These are phyloP conservation scores for Scaptomyza polygonia DNA, from an alignment of 2,888 invertebrate species.

Conservation along the genomic window DNA sequence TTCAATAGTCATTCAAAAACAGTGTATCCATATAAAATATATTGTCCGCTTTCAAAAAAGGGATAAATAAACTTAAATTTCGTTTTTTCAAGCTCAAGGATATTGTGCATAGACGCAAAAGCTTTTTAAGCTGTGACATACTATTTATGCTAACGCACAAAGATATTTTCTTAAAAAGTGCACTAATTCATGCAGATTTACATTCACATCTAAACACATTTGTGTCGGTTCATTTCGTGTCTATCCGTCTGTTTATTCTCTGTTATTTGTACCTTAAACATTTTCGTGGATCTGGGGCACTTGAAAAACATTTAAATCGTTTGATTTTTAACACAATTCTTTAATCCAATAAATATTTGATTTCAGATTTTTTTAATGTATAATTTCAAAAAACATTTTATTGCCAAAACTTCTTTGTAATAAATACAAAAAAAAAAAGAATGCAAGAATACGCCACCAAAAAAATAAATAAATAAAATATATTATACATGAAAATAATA, in stretches of 20 bases:
- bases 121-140: not conserved
- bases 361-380: constrained; percentile 85
- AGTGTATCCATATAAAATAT: not conserved
- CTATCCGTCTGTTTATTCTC: constrained; percentile 5
- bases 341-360: constrained; percentile 83
- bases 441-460: constrained; percentile 64
- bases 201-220: not conserved
- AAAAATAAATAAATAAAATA: constrained; percentile 37
- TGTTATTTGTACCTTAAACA: not conserved
- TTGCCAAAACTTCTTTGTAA: constrained; percentile 82
- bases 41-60: constrained; percentile 20
- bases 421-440: constrained; percentile 69
- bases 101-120: no score
- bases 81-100: no score
- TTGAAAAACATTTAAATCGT: constrained; percentile 30
- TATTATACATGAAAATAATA: constrained; percentile 58
- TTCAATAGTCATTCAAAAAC: not conserved
- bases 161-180: not conserved
- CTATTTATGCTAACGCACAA: not conserved
- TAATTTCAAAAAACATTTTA: constrained; percentile 85
- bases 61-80: not conserved
- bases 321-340: constrained; percentile 73
- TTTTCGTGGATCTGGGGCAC: constrained; percentile 20
- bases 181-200: constrained; percentile 7
- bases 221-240: constrained; percentile 14